Evolutionary conservation across 2,797 vertebrate genomes (phyloP), one percentile per base, ranked within the genome.

Genomic region (Anisognathus igniventris): DNA sequence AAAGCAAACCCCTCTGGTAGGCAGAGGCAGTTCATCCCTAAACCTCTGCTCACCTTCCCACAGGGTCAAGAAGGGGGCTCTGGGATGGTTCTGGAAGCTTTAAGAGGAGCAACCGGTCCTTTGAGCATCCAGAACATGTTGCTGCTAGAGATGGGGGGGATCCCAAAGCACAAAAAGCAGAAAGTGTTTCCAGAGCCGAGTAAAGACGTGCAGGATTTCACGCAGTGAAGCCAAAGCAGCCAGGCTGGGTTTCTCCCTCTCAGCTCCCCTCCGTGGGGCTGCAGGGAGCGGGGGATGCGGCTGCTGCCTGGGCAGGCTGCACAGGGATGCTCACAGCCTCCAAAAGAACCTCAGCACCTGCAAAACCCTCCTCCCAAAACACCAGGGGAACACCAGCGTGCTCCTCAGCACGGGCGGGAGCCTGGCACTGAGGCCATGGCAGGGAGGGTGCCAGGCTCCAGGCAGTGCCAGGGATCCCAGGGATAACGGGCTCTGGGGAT

Each of bases 191-290:
- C 48, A n/a, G 68, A 39, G 64, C 31, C 9, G 54, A 39, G 57
- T 14, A 72, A 67, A 81, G 58, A 40, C 8, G 7, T 2, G 5
- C 64, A 58, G 71, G 50, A 62, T 39, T 56, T 62, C 74, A 85
- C 0, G 0, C 0, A 0, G 35, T 17, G 28, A 72, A 50, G 73
- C 37, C 13, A 30, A 76, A 87, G 40, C 1, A 13, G 3, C 12
- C 1, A 8, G 35, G 20, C 9, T 44, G 56, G 27, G 60, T 24
- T 72, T 72, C 10, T 39, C 17, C 22, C 12, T 78, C 30, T 88
- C 2, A 0, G 22, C 58, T n/a, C 11, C 10, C 44, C 44, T 45
- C 5, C 9, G 42, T 30, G 0, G 2, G 72, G 51, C 13, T 1
- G 0, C 51, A 72, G 68, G 31, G 33, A 83, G 44, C 50, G 22